A percentile compares a stretch with the other conserved stretches of the same genome.
These are phyloP conservation scores for Herpailurus yagouaroundi DNA, from an alignment of 2,113 vertebrate genomes.

Conservation along the genomic window DNA sequence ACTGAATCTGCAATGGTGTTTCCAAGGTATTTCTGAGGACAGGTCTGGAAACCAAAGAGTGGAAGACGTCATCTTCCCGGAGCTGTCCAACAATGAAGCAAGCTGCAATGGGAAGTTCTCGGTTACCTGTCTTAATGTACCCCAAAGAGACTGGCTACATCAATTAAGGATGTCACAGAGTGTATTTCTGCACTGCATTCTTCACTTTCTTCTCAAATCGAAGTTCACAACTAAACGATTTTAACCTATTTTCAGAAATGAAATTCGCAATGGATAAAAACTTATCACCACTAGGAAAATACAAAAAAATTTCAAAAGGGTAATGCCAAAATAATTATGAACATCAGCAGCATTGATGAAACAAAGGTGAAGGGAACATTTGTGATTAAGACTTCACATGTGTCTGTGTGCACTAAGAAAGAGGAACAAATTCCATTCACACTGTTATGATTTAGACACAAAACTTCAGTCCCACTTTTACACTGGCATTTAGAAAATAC, in stretches of 20 bases:
- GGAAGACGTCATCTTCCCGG: not conserved
- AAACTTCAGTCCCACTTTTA: not conserved
- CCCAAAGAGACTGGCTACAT: not conserved
- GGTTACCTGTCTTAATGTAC: not conserved
- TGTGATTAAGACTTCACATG: not conserved
- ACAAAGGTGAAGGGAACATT: not conserved
- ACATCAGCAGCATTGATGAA: not conserved
- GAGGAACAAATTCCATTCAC: not conserved
- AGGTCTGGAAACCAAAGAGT: not conserved
- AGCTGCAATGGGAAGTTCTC: not conserved
- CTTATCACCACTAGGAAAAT: not conserved
- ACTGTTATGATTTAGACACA: not conserved
- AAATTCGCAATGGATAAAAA: conserved; percentile 45
- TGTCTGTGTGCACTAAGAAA: not conserved
- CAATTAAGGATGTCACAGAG: not conserved
- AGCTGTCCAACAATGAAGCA: not conserved
- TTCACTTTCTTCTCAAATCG: conserved; percentile 25
- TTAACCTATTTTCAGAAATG: conserved; percentile 17
- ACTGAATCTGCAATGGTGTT: not conserved
- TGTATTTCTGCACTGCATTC: not conserved
- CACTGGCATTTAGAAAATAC: not conserved
- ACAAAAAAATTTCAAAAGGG: not conserved
- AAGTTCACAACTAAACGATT: not conserved
- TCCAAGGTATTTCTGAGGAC: not conserved
- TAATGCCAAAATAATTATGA: not conserved